Conservation (phyloP, 2,888 invertebrate species). For the Germaria angustata region DNA sequence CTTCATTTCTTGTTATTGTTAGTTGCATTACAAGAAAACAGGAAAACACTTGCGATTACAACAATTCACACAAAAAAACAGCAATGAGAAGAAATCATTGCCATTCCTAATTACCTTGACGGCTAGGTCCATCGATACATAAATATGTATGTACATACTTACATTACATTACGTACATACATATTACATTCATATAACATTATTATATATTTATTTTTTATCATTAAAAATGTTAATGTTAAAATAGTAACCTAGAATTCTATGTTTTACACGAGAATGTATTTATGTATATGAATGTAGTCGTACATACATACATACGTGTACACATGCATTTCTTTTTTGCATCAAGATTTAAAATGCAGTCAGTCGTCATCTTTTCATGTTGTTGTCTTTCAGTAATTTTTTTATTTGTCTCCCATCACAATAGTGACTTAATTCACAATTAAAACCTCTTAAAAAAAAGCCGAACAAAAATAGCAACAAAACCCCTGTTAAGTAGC, state of each 20-base stretch:
- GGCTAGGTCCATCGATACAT: constrained; percentile 61
- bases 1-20: constrained; percentile 24
- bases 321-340: background rate
- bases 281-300: no score
- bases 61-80: constrained; percentile 33
- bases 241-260: background rate
- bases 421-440: constrained; percentile 79
- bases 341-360: constrained; percentile 5
- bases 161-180: background rate
- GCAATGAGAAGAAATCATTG: constrained; percentile 66
- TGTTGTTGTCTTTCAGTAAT: constrained; percentile 22
- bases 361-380: constrained; percentile 8
- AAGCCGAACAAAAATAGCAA: constrained; percentile 18
- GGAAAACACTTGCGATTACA: constrained; percentile 61
- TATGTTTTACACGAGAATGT: no score
- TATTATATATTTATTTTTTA: background rate
- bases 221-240: constrained; percentile 25
- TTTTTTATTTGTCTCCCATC: constrained; percentile 63
- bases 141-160: constrained; percentile 14
- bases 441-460: constrained; percentile 77
- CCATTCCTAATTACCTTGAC: constrained; percentile 68
- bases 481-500: constrained; percentile 61
- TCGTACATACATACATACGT: no score
- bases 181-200: background rate
- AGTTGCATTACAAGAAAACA: constrained; percentile 40